phyloP scores from a whole-genome alignment of 2,113 vertebrate genomes.

The Narcine bancroftii region DNA sequence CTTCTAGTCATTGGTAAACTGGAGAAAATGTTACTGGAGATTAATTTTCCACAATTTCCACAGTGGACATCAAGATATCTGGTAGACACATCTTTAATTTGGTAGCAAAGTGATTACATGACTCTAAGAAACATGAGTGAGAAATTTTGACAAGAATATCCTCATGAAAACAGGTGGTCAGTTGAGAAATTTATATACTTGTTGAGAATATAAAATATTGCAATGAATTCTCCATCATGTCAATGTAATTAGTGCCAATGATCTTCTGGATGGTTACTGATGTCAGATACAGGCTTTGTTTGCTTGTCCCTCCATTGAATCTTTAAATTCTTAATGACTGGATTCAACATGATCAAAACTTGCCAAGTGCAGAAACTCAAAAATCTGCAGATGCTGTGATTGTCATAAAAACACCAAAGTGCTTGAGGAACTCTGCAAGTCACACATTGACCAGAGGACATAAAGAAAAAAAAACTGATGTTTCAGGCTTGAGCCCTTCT shows the following conservation, averaged over 20 bases:
- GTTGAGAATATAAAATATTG: neutral
- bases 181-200: neutral
- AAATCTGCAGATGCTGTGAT: too few relatives aligned
- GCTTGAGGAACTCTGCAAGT: too few relatives aligned
- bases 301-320: neutral
- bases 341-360: neutral
- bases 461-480: too few relatives aligned
- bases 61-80: too few relatives aligned
- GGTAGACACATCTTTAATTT: too few relatives aligned
- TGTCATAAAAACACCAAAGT: too few relatives aligned
- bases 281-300: neutral
- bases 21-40: neutral
- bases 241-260: neutral
- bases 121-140: neutral
- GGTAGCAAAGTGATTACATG: too few relatives aligned
- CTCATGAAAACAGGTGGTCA: neutral
- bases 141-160: neutral
- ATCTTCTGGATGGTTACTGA: neutral
- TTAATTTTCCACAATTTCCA: neutral
- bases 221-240: too few relatives aligned
- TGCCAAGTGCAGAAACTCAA: neutral
- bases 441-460: too few relatives aligned
- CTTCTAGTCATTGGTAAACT: neutral
- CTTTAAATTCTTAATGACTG: neutral
- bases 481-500: too few relatives aligned